Base-by-base conservation (phyloP, 1,140 invertebrate genomes). In the Solenopsis invicta region DNA sequence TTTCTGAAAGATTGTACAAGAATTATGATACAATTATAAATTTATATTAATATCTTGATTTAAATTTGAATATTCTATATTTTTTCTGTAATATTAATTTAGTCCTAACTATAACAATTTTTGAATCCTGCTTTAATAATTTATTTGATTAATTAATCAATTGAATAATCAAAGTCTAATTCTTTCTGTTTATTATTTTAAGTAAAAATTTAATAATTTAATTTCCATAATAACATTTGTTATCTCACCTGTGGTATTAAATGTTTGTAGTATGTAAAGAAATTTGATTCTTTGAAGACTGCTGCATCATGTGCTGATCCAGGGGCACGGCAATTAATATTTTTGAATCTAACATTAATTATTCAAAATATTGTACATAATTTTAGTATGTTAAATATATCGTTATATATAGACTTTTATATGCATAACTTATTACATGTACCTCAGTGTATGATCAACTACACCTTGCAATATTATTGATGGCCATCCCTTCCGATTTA, bases 381-480 rank as follows among this genome's bases (percentile, higher is more conserved):
- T 29, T 2, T 29, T 2, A 8, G 34, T 67, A 37, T 9, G 8
- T 67, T n/a, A 37, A 56, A 56, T 56, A 56, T 29, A 29, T 29
- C 8, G 21, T 67, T 37, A 67, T 41, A 37, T 37, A 67, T 41
- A 37, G 1, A 10, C 54, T 41, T 37, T 67, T 67, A 41, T 41
- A 67, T 37, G 29, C 5, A 67, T 67, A 41, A 29, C 29, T 29
- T 41, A n/a, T 67, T 67, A 67, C 4, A 37, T 67, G 9, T 67
- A 41, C 34, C 64, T 67, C n/a, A 21, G 5, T 67, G 64, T 67
- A 62, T 62, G 24, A 62, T 62, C 24, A 62, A 62, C 61, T 62
- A 62, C 24, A 18, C 61, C 29, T 62, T 62, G 61, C 29, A 62
- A 62, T 66, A 66, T n/a, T 41, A 66, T 66, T 66, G 34, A 66